Conservation (phyloP, 2,888 invertebrate species). For the Parnassius apollo region DNA sequence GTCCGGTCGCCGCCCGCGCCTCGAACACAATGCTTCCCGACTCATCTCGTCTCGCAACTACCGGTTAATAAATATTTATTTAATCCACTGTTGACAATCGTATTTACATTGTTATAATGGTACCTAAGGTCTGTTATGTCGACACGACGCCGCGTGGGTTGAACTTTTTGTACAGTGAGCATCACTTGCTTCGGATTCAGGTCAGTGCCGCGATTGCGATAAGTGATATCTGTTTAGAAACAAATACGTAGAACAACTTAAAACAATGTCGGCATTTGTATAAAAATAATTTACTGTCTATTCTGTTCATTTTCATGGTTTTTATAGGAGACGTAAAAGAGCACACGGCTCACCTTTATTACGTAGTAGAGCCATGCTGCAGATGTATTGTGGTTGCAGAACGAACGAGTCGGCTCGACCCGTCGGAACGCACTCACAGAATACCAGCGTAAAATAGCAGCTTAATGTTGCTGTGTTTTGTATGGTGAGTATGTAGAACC, state of each 20-base stretch:
- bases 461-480: too few species aligned
- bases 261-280: conserved; percentile 21
- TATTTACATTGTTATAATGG: conserved; percentile 73
- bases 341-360: too few species aligned
- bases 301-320: too few species aligned
- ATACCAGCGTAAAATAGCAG: too few species aligned
- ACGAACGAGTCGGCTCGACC: too few species aligned
- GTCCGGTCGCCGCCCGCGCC: conserved; percentile 51
- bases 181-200: conserved; percentile 65
- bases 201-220: conserved; percentile 49
- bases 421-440: too few species aligned
- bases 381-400: too few species aligned
- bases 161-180: conserved; percentile 59
- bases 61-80: conserved; percentile 77
- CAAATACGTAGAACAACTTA: conserved; percentile 27
- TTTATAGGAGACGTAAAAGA: too few species aligned
- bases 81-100: conserved; percentile 75
- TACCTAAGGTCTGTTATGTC: conserved; percentile 52
- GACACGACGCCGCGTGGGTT: conserved; percentile 63
- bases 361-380: too few species aligned
- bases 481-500: too few species aligned
- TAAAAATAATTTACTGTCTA: neutral
- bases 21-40: conserved; percentile 58
- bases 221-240: conserved; percentile 29
- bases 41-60: conserved; percentile 61